These are phyloP conservation scores for Callosobruchus maculatus DNA, from an alignment of 2,888 invertebrate species.

Conservation along the genomic window DNA sequence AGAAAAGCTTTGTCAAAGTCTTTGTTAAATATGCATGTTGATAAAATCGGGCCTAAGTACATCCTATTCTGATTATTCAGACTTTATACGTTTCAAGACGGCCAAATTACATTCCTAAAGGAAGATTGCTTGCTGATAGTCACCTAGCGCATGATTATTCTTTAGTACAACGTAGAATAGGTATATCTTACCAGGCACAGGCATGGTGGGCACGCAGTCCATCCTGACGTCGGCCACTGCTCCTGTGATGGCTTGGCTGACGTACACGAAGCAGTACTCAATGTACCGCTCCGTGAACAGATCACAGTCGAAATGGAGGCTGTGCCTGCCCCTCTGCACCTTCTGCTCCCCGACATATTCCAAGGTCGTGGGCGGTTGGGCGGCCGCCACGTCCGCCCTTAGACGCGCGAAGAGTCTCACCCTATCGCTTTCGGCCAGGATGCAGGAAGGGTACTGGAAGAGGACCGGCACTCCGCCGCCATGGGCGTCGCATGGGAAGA, in stretches of 20 bases:
- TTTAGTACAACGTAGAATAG: too few relatives aligned
- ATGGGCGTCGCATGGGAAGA: slow-evolving; percentile 76
- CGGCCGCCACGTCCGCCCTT: slow-evolving; percentile 64
- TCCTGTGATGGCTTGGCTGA: slow-evolving; percentile 79
- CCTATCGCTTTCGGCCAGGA: slow-evolving; percentile 70
- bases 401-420: slow-evolving; percentile 77
- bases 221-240: slow-evolving; percentile 81
- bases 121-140: too few relatives aligned
- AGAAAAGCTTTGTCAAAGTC: too few relatives aligned
- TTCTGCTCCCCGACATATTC: slow-evolving; percentile 63
- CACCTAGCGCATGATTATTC: too few relatives aligned
- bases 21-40: too few relatives aligned
- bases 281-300: slow-evolving; percentile 78
- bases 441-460: slow-evolving; percentile 82
- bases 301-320: slow-evolving; percentile 74
- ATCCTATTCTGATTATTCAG: too few relatives aligned
- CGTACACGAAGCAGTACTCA: slow-evolving; percentile 86
- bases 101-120: too few relatives aligned
- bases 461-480: slow-evolving; percentile 70
- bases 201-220: slow-evolving; percentile 80
- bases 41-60: too few relatives aligned
- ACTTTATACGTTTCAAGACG: too few relatives aligned
- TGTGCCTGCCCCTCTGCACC: slow-evolving; percentile 64
- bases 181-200: slow-evolving; percentile 65
- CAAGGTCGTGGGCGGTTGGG: slow-evolving; percentile 62